Base-by-base conservation (phyloP, 2,888 invertebrate genomes). In the Polyommatus icarus region DNA sequence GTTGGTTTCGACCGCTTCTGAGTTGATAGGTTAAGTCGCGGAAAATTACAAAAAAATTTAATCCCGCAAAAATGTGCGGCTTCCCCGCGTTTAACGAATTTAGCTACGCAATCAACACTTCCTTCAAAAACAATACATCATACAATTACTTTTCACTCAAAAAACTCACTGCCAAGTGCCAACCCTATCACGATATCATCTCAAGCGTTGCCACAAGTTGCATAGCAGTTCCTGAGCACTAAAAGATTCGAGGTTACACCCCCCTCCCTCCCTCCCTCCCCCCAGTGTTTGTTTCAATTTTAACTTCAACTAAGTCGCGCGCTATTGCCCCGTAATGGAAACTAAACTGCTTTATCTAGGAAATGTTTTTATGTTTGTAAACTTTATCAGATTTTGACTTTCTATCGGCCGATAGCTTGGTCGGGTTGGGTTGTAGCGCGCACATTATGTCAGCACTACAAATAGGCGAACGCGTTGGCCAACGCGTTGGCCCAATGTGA, bases 151-250 rank as follows among this genome's bases (percentile, higher is more conserved):
- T 15, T 1, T 50, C 12, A 15, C 2, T 29, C 3, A 29, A 67
- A 67, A 29, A 67, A 29, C 12, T 67, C 3, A 24, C 1, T 50
- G 20, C 20, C 4, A 32, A 32, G 20, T 46, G 67, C 8, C 79
- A 80, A 40, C 80, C 80, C 80, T 80, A 77, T 6, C 29, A 12
- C 76, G 50, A 77, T 77, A 78, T 71, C 76, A 78, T 78, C 78
- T 78, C 79, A 78, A 79, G 77, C 76, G 80, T 67, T 59, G 76
- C 61, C 79, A 78, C 76, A 76, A 76, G 77, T 77, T 73, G 78
- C 79, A 77, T 71, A 77, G 61, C 36, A 59, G 57, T 61, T 54
- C 50, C 50, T 36, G 46, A 76, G 67, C 76, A 50, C 76, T 76
- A 76, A 76, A 76, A 76, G 76, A 76, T 76, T 76, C 76, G 76